Percentiles rank a stretch among this genome's conserved stretches.
Evolutionary conservation across 2,113 vertebrate species (phyloP).

Genomic region (Peromyscus polionotus): DNA sequence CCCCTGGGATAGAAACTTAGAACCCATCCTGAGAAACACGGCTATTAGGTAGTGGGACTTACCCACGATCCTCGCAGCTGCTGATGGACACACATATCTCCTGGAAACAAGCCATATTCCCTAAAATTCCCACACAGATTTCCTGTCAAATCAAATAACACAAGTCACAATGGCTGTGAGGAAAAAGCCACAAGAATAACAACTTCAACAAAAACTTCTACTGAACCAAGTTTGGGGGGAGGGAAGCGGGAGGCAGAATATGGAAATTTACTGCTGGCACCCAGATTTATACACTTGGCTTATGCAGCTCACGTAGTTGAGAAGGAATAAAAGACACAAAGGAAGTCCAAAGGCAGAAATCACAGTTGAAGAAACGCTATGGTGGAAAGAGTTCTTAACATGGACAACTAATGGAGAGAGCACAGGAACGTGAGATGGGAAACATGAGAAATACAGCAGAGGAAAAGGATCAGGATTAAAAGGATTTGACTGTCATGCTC

Average conservation of each 20-base stretch:
- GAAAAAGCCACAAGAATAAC: slow-evolving; percentile 49
- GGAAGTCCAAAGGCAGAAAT: not conserved
- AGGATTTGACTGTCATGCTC: not conserved
- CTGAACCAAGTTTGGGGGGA: not conserved
- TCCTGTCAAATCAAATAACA: slow-evolving; percentile 90
- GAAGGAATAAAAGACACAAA: slow-evolving; percentile 30
- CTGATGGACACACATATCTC: slow-evolving; percentile 94
- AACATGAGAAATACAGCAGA: not conserved
- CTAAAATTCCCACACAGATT: slow-evolving; percentile 98
- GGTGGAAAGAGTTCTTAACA: not conserved
- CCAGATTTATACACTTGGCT: too few relatives aligned
- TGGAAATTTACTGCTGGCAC: not conserved
- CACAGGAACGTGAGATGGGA: not conserved
- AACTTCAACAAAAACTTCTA: slow-evolving; percentile 33
- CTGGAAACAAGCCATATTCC: slow-evolving; percentile 98
- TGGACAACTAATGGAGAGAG: not conserved
- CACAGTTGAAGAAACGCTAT: not conserved
- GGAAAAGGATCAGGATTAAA: not conserved
- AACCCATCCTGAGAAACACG: slow-evolving; percentile 21
- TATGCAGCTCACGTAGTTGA: not conserved
- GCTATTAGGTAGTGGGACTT: slow-evolving; percentile 75
- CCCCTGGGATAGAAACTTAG: slow-evolving; percentile 17
- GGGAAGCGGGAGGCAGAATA: not conserved
- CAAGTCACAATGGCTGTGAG: slow-evolving; percentile 62
- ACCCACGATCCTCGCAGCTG: slow-evolving; percentile 94